Percentiles rank a stretch among this genome's conserved stretches.
These are phyloP conservation scores for Erynnis tages DNA, from an alignment of 2,888 invertebrate species.

Conservation along the genomic window DNA sequence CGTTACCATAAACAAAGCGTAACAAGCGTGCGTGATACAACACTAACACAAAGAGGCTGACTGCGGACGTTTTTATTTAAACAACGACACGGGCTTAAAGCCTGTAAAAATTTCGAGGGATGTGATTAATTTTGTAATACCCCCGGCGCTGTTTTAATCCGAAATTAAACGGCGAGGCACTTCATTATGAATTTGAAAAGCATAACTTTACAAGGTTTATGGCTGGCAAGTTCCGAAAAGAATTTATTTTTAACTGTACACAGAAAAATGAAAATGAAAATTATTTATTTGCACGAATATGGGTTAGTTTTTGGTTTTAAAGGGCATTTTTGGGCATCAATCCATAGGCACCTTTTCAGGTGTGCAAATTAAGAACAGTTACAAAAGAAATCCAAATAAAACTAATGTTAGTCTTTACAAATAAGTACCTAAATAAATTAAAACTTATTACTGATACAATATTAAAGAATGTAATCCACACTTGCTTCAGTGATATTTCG, in stretches of 20 bases:
- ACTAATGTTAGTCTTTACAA: too few relatives aligned
- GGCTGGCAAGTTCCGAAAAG: conserved; percentile 25
- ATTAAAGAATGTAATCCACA: too few relatives aligned
- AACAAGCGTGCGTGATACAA: conserved; percentile 39
- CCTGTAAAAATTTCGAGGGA: conserved; percentile 27
- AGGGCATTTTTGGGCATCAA: too few relatives aligned
- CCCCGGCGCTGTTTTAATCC: conserved; percentile 26
- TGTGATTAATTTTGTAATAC: conserved; percentile 31
- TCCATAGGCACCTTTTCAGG: too few relatives aligned
- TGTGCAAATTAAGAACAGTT: too few relatives aligned
- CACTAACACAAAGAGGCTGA: conserved; percentile 34
- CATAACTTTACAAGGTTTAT: conserved; percentile 38
- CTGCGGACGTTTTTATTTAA: conserved; percentile 31
- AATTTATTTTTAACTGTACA: neutral
- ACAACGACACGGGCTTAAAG: conserved; percentile 32
- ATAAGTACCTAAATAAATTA: too few relatives aligned
- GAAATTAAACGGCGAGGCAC: conserved; percentile 32
- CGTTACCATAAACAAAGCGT: conserved; percentile 47
- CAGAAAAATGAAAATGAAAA: too few relatives aligned
- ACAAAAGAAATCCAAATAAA: too few relatives aligned
- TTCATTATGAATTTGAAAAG: conserved; percentile 39
- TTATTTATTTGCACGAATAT: too few relatives aligned
- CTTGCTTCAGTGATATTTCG: too few relatives aligned
- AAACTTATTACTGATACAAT: too few relatives aligned
- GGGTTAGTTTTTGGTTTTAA: too few relatives aligned